Evolutionary conservation across 2,888 invertebrate species (phyloP), one percentile per base, ranked within the genome.

Genomic region (Parelbella ahira): DNA sequence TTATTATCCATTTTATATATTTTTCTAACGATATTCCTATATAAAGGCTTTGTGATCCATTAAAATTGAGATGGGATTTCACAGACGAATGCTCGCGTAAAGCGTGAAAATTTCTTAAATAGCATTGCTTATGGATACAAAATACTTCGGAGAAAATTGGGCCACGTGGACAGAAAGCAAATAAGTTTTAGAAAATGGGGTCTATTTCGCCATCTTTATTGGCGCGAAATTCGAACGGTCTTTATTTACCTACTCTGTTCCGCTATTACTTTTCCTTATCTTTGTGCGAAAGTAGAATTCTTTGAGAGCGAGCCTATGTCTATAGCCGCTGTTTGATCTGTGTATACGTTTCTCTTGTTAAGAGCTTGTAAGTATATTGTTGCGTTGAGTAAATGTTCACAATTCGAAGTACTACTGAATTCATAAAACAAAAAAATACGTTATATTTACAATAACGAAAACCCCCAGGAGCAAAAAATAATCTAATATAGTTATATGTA

Each of bases 31-130:
- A n/a, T n/a, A n/a, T n/a, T n/a, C n/a, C n/a, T n/a, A n/a, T n/a
- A n/a, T n/a, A n/a, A n/a, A n/a, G n/a, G n/a, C n/a, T n/a, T n/a
- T n/a, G n/a, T n/a, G n/a, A n/a, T n/a, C n/a, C n/a, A n/a, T n/a
- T n/a, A n/a, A n/a, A n/a, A n/a, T n/a, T n/a, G n/a, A n/a, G 15
- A 20, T 24, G 23, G 11, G 11, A 38, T 30, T 24, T 24, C 21
- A 37, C 24, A 24, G 15, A 10, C 4, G 30, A 30, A 6, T 8
- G 24, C 18, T 2, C 7, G 9, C 6, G 9, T 30, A 30, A 30
- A 8, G 11, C 29, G 23, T 13, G 13, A 24, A 36, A 34, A 29
- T 28, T 37, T 29, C 15, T 24, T 23, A 10, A 37, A 29, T 23
- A 37, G 29, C 28, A 3, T 13, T 29, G 29, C 15, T 13, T 29